Evolutionary conservation across 1,140 invertebrate genomes (phyloP).

Genomic region (Cardiocondyla obscurior): DNA sequence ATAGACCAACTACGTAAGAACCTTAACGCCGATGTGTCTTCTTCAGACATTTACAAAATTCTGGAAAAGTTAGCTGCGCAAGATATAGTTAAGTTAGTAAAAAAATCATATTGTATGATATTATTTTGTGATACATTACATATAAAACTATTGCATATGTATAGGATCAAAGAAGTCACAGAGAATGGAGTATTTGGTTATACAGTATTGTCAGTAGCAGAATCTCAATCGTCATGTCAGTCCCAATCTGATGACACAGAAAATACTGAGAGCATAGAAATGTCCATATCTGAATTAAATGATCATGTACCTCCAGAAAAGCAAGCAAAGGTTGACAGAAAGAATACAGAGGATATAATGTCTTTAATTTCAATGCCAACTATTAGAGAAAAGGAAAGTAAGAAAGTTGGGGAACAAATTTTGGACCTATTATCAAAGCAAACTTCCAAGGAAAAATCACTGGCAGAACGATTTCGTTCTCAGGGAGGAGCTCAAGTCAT

Average conservation of each 20-base stretch:
- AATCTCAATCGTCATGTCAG: conserved; percentile 77
- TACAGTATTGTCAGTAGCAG: conserved; percentile 78
- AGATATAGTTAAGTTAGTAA: conserved; percentile 89
- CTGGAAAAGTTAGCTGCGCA: conserved; percentile 95
- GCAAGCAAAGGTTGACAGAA: conserved; percentile 76
- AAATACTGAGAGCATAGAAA: conserved; percentile 72
- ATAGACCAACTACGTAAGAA: conserved; percentile 86
- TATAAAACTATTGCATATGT: conserved; percentile 16
- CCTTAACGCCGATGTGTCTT: conserved; percentile 85
- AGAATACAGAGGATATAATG: conserved; percentile 83
- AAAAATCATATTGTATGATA: conserved; percentile 39
- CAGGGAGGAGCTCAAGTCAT: conserved; percentile 97
- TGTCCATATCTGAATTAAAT: conserved; percentile 73
- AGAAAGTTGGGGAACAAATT: conserved; percentile 98
- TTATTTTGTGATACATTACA: not conserved
- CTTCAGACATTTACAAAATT: conserved; percentile 89
- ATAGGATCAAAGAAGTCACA: conserved; percentile 81
- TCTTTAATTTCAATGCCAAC: conserved; percentile 96
- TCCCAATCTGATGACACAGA: conserved; percentile 72
- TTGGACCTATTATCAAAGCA: conserved; percentile 96
- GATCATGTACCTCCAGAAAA: conserved; percentile 77
- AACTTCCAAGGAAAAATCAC: conserved; percentile 96
- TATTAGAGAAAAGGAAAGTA: conserved; percentile 96
- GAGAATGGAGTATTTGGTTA: conserved; percentile 82
- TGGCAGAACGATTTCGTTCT: conserved; percentile 97